These are phyloP conservation scores for Lycaon pictus DNA, from an alignment of 2,113 vertebrate genomes.

Conservation along the genomic window DNA sequence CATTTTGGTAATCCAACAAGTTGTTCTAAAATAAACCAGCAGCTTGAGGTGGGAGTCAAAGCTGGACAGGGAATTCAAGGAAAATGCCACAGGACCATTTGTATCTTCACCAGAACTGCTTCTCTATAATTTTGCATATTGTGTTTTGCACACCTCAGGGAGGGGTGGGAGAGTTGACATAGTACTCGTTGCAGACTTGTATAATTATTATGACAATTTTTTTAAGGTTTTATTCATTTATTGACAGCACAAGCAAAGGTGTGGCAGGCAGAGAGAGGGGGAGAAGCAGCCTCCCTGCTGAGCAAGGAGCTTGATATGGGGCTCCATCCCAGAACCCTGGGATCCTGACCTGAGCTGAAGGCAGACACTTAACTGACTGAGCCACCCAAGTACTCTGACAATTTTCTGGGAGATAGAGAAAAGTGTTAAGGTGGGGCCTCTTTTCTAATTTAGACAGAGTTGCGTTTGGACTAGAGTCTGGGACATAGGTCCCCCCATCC, in stretches of 20 bases:
- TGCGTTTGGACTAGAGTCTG: not conserved
- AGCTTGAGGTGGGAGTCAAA: slow-evolving; percentile 56
- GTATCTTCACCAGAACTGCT: not conserved
- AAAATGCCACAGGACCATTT: slow-evolving; percentile 42
- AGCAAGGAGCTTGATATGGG: too few species aligned
- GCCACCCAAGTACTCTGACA: too few species aligned
- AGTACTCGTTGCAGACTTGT: not conserved
- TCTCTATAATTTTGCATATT: not conserved
- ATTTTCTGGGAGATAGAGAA: not conserved
- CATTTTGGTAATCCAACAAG: not conserved
- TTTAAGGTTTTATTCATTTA: not conserved
- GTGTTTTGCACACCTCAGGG: not conserved
- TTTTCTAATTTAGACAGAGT: not conserved
- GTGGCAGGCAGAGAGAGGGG: too few species aligned
- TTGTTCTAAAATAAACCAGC: slow-evolving; percentile 70
- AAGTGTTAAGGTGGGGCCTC: not conserved
- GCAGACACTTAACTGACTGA: too few species aligned
- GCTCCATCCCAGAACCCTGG: too few species aligned
- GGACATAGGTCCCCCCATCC: too few species aligned
- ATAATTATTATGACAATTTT: not conserved
- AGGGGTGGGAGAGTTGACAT: not conserved
- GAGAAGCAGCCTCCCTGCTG: too few species aligned
- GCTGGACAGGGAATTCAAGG: slow-evolving; percentile 68
- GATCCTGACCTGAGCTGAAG: too few species aligned
- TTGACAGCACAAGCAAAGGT: too few species aligned